Base-by-base conservation (phyloP, 92 coral and sea anemone species). In the Porites cylindrica region DNA sequence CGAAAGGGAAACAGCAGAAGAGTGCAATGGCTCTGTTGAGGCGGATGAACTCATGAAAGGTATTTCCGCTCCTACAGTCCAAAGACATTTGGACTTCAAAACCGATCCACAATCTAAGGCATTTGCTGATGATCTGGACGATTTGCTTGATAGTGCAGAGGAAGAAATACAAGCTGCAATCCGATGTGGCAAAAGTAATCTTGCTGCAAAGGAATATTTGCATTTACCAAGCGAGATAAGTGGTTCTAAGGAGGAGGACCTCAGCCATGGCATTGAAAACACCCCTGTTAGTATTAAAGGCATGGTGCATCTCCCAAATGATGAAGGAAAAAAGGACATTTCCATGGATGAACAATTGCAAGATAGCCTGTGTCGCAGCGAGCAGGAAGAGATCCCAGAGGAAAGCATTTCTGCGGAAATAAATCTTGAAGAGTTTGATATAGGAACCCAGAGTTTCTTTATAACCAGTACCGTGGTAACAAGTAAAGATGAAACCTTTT, bases 101-200 rank as follows among this genome's bases (percentile, higher is more conserved):
- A 52, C 23, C 43, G 64, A 52, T 75, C 78, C 64, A 6, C 21
- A 52, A 2, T 75, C 78, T 52, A 17, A 75, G 47, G 63, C 21
- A 63, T 75, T 75, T 10, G 47, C 21, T 38, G 78, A 75, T 21
- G n/a, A 53, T 14, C 23, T 75, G 7, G 77, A 72, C 20, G 29
- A 72, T 17, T 47, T 72, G 60, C 77, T 72, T 75, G 43, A 19
- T 11, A 60, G 10, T 10, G 63, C 78, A 53, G 78, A 75, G 43
- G 47, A 75, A 75, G 64, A 52, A 13, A 20, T 75, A 52, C 63
- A 24, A 52, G 2, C 16, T 1, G 14, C 52, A 75, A 3, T 20
- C 78, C 10, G 6, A 7, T 20, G 18, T 6, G 12, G 23, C 1
- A 21, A 8, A 8, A 43, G 4, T 19, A 52, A 18, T 56, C 61